phyloP scores from a whole-genome alignment of 2,113 vertebrate genomes.

The Lota lota region DNA sequence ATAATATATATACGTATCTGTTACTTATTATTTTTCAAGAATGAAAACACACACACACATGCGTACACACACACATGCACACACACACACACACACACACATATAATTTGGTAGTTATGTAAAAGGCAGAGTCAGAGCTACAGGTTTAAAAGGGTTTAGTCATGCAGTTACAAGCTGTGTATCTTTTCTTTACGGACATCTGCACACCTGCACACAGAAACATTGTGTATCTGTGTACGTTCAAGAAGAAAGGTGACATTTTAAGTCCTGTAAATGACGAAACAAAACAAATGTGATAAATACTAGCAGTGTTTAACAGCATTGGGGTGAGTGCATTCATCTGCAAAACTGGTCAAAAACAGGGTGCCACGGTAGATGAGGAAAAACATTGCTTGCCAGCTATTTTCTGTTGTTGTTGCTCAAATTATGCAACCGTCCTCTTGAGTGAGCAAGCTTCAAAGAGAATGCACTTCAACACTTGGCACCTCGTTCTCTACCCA shows the following conservation, averaged over 20 bases:
- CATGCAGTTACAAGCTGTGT: not conserved
- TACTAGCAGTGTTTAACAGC: no score
- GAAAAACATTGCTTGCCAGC: constrained; percentile 26
- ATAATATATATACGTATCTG: no score
- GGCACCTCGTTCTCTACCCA: constrained; percentile 19
- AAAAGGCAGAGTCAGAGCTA: not conserved
- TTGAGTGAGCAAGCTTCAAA: constrained; percentile 58
- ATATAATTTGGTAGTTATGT: constrained; percentile 11
- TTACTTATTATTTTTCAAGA: no score
- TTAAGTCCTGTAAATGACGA: no score
- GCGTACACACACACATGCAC: constrained; percentile 8
- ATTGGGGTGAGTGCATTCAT: no score
- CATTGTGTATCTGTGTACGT: no score
- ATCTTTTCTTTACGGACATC: constrained; percentile 9
- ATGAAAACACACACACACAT: constrained; percentile 8
- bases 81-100: constrained; percentile 28
- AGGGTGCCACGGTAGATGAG: not conserved
- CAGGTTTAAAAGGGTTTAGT: not conserved
- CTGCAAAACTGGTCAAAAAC: no score
- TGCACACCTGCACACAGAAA: not conserved
- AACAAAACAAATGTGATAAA: no score
- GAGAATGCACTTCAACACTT: constrained; percentile 42
- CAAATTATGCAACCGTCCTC: constrained; percentile 57
- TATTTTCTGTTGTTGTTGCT: constrained; percentile 27
- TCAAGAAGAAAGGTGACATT: no score